Evolutionary conservation across 2,113 vertebrate species (phyloP), one percentile per base, ranked within the genome.

Genomic region (Alligator mississippiensis): DNA sequence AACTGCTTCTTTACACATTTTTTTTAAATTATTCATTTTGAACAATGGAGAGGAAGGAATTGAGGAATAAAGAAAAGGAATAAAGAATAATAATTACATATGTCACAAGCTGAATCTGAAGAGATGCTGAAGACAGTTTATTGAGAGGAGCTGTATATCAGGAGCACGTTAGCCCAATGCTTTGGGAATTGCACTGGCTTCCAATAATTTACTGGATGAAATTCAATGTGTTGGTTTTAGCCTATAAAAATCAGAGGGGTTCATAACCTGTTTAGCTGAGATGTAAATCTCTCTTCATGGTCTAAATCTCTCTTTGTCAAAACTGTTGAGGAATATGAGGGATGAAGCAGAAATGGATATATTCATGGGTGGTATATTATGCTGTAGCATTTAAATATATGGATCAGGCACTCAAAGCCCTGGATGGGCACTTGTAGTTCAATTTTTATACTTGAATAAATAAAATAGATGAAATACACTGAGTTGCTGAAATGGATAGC

Each of bases 1-100:
- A 80, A 3, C 47, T 47, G 57, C 8, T 76, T 64, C 61, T 47
- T 84, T 54, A 76, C 11, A 59, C 3, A 60, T 9, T 21, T 21
- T 93, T 94, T 76, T 55, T 64, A 22, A 76, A 80, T 14, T 1
- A 92, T 61, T 16, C 72, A 84, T 34, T 70, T 70, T 12, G 70
- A 83, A 30, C 30, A 55, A 76, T 85, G 59, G 10, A 63, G 38
- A 54, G 80, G 22, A 80, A 54, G 9, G 9, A 27, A 18, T 2
- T 15, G 80, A 87, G 22, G 64, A 70, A 74, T 57, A 82, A 61
- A 17, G 8, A 3, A 75, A 90, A 27, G 1, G 54, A 85, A 15
- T 47, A 9, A 47, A 47, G 47, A 47, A 47, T 47, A 47, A 47
- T 70, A 58, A 30, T 21, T 3, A 0, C 19, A 58, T 70, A 34